Conservation (phyloP, 2,113 vertebrate species). For the Ahaetulla prasina region DNA sequence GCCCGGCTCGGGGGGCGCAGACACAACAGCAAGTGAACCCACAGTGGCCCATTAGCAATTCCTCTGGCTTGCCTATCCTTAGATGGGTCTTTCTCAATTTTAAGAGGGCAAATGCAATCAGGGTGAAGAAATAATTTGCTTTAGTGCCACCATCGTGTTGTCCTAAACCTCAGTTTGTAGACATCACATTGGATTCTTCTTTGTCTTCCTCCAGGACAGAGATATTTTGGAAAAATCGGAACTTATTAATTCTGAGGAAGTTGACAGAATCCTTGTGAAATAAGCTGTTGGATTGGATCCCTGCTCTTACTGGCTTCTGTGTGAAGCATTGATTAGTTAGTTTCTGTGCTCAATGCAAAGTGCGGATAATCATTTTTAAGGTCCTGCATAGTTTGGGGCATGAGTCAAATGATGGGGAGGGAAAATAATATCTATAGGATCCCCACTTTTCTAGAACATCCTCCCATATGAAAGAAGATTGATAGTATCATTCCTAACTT, state of each 20-base stretch:
- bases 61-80: too few relatives aligned
- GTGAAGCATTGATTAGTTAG: background rate
- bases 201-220: too few relatives aligned
- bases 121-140: too few relatives aligned
- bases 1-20: too few relatives aligned
- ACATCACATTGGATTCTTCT: too few relatives aligned
- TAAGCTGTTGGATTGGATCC: background rate
- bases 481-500: background rate
- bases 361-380: background rate
- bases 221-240: background rate
- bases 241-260: background rate
- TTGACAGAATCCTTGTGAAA: background rate
- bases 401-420: background rate
- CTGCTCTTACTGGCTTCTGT: background rate
- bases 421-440: background rate
- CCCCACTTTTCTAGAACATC: background rate
- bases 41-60: too few relatives aligned
- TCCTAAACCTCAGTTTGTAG: too few relatives aligned
- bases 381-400: background rate
- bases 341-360: background rate
- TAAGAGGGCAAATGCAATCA: too few relatives aligned
- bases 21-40: too few relatives aligned
- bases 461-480: background rate
- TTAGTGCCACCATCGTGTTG: too few relatives aligned
- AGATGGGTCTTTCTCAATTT: too few relatives aligned